phyloP scores from a whole-genome alignment of 1,140 invertebrate genomes.

The Oryzaephilus surinamensis region DNA sequence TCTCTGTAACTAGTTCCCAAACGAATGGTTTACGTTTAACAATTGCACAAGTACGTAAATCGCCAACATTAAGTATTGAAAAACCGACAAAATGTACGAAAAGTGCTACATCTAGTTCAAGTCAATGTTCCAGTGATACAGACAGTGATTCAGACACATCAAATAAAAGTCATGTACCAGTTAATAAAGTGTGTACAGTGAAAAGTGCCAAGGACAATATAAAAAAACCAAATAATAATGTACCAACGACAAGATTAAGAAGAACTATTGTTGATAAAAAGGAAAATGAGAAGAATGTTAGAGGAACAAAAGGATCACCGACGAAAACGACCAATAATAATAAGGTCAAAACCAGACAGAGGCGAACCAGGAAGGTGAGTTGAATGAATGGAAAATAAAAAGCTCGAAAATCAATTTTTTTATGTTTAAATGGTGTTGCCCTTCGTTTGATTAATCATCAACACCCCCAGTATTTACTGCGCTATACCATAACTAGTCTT shows the following conservation, averaged over 20 bases:
- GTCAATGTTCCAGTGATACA: constrained; percentile 25
- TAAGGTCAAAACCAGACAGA: constrained; percentile 17
- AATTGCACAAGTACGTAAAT: constrained; percentile 31
- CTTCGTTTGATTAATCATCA: too few relatives aligned
- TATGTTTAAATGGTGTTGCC: too few relatives aligned
- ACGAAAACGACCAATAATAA: constrained; percentile 1
- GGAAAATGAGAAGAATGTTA: constrained; percentile 13
- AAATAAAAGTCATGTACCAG: constrained; percentile 14
- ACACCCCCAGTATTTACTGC: too few relatives aligned
- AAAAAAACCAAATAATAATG: constrained; percentile 1
- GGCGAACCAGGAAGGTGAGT: constrained; percentile 17
- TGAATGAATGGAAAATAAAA: too few relatives aligned
- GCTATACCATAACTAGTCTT: too few relatives aligned
- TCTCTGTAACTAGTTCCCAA: constrained; percentile 32
- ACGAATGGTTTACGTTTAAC: constrained; percentile 30
- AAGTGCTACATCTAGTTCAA: constrained; percentile 10
- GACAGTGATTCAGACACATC: constrained; percentile 26
- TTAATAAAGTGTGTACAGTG: constrained; percentile 5
- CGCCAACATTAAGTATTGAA: constrained; percentile 10
- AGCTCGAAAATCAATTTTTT: too few relatives aligned
- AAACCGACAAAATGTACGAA: constrained; percentile 9
- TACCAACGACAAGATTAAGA: constrained; percentile 13
- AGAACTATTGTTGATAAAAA: constrained; percentile 12
- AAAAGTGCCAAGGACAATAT: constrained; percentile 19
- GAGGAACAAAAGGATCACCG: neutral